phyloP scores from a whole-genome alignment of 23 tunicate genomes.

The Ascidia mentula region DNA sequence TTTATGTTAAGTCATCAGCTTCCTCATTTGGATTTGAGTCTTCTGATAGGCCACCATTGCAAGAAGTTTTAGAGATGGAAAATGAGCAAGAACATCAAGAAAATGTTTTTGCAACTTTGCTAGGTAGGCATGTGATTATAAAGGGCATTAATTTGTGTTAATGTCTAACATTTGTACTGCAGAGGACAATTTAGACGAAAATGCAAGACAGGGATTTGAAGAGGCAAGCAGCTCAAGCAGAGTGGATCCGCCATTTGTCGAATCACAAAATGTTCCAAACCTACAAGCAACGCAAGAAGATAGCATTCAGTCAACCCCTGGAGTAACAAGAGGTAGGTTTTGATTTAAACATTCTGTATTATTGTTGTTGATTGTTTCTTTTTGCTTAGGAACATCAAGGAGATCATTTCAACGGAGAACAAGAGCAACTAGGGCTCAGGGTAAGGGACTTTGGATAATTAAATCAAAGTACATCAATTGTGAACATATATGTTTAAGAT shows the following conservation, averaged over 20 bases:
- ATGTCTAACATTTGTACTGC: background rate
- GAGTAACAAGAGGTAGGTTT: background rate
- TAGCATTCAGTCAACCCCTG: no score
- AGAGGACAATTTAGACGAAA: no score
- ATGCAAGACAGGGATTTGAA: no score
- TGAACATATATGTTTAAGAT: background rate
- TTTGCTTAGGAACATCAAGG: background rate
- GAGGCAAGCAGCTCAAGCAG: background rate
- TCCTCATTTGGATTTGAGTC: constrained; percentile 10
- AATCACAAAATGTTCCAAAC: background rate
- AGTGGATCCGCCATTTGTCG: background rate
- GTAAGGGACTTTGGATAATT: background rate
- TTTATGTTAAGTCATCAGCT: constrained; percentile 8
- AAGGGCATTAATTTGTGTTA: background rate
- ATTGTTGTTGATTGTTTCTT: background rate
- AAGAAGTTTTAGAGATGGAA: background rate
- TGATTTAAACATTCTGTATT: background rate
- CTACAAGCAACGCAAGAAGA: background rate
- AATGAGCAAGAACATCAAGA: constrained; percentile 1
- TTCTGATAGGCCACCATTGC: background rate
- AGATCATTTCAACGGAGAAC: constrained; percentile 10
- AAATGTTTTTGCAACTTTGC: background rate
- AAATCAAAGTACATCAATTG: background rate
- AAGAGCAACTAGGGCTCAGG: background rate
- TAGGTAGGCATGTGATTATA: no score